Evolutionary conservation across 2,797 vertebrate genomes (phyloP).

Genomic region (Sebastes wilsoni): DNA sequence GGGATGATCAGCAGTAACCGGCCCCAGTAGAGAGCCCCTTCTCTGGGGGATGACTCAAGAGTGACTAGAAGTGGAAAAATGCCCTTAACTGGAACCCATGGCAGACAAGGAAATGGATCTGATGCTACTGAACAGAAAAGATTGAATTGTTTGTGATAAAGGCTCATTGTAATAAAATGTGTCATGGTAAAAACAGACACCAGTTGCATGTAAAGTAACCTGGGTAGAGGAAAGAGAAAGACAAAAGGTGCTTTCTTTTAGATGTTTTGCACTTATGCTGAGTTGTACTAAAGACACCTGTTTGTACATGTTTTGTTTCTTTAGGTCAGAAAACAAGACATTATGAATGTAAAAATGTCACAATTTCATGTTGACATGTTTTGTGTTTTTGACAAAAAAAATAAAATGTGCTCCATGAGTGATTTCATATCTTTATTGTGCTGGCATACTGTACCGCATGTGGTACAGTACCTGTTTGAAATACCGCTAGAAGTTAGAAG

Average conservation of each 20-base stretch:
- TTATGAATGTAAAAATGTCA: slow-evolving; percentile 38
- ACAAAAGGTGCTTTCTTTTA: not conserved
- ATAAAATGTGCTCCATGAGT: slow-evolving; percentile 18
- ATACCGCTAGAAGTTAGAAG: not conserved
- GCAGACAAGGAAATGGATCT: not conserved
- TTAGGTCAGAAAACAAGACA: slow-evolving; percentile 1
- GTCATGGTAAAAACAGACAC: not conserved
- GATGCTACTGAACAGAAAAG: not conserved
- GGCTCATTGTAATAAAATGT: slow-evolving; percentile 9
- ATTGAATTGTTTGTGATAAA: not conserved
- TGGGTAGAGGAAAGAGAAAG: not conserved
- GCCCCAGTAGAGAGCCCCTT: not conserved
- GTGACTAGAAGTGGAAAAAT: not conserved
- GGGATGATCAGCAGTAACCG: slow-evolving; percentile 64
- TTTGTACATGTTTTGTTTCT: slow-evolving; percentile 14
- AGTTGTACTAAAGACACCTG: slow-evolving; percentile 3
- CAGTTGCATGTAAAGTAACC: slow-evolving; percentile 6
- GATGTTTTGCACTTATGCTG: slow-evolving; percentile 34
- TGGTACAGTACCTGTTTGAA: slow-evolving; percentile 39
- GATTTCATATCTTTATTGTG: slow-evolving; percentile 56
- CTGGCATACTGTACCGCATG: not conserved
- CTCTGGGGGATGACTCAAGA: not conserved
- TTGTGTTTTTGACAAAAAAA: slow-evolving; percentile 21
- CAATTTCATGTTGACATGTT: not conserved
- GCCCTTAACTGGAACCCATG: not conserved